phyloP scores from a whole-genome alignment of 2,797 vertebrate species.

The Trematomus bernacchii region DNA sequence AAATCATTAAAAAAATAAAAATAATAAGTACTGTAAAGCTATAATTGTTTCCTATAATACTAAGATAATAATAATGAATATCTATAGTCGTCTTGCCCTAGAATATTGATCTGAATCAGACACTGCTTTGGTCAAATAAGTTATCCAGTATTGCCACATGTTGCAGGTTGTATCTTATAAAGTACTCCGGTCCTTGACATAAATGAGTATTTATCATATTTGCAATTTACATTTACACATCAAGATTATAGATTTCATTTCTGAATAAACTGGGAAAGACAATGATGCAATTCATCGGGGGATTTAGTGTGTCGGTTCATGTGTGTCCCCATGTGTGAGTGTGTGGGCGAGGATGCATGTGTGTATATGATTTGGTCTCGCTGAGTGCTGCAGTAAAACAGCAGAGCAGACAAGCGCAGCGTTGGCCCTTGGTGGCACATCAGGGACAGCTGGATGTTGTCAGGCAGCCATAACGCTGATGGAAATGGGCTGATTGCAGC shows the following conservation, averaged over 20 bases:
- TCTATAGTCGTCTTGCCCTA: neutral
- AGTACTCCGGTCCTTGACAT: neutral
- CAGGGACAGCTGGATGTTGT: constrained; percentile 83
- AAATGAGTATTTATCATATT: neutral
- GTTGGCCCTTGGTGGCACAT: constrained; percentile 66
- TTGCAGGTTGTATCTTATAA: neutral
- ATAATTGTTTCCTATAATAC: neutral
- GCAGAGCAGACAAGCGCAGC: constrained; percentile 65
- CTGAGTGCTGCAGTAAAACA: constrained; percentile 61
- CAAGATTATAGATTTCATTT: constrained; percentile 2
- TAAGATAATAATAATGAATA: neutral
- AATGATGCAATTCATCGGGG: constrained; percentile 26
- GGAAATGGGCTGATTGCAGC: constrained; percentile 79
- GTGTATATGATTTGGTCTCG: constrained; percentile 52
- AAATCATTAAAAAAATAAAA: no score
- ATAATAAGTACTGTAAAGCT: neutral
- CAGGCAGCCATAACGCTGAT: constrained; percentile 79
- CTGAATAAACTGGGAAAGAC: neutral
- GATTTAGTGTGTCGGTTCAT: constrained; percentile 16
- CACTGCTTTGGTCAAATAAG: neutral
- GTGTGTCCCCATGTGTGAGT: constrained; percentile 26
- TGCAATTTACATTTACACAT: neutral
- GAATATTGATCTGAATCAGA: neutral
- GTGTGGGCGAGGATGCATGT: constrained; percentile 22
- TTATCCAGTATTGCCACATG: neutral